A percentile compares a stretch with the other conserved stretches of the same genome.
Conservation (phyloP, 2,888 invertebrate genomes). For the Acutogordius australiensis region DNA sequence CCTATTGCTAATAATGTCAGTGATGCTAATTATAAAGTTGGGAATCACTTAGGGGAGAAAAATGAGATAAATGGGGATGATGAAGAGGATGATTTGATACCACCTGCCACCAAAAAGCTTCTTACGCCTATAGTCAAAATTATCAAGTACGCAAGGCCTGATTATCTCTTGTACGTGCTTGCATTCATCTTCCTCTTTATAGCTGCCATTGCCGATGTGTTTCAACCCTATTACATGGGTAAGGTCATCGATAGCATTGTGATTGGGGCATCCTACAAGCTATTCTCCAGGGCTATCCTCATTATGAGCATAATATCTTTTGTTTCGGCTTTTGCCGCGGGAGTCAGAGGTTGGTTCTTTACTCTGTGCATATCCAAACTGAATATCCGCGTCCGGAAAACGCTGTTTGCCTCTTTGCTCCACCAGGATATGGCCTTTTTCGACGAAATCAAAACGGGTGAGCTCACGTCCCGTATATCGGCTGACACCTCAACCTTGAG, state of each 20-base stretch:
- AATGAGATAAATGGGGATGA: background rate
- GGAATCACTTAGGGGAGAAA: background rate
- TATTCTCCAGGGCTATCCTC: slow-evolving; percentile 19
- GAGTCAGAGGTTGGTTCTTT: slow-evolving; percentile 23
- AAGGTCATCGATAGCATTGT: slow-evolving; percentile 25
- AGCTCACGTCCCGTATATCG: slow-evolving; percentile 30
- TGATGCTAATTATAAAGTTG: background rate
- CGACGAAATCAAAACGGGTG: slow-evolving; percentile 27
- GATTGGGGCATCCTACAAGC: slow-evolving; percentile 21
- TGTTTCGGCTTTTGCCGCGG: slow-evolving; percentile 16
- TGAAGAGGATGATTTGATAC: background rate
- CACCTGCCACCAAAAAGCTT: background rate
- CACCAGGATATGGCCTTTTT: slow-evolving; percentile 24
- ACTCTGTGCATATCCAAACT: slow-evolving; percentile 22
- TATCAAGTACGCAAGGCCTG: slow-evolving; percentile 1
- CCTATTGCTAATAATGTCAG: background rate
- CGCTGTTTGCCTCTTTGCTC: slow-evolving; percentile 21
- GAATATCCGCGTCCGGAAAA: slow-evolving; percentile 21
- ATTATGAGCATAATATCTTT: slow-evolving; percentile 20
- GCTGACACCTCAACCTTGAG: slow-evolving; percentile 26
- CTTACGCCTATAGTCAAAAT: background rate
- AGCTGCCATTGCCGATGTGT: slow-evolving; percentile 20
- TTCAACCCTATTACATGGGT: slow-evolving; percentile 24
- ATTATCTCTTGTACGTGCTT: background rate
- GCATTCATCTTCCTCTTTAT: slow-evolving; percentile 9